These are phyloP conservation scores for Coenonympha glycerion DNA, from an alignment of 2,888 invertebrate species.

Conservation along the genomic window DNA sequence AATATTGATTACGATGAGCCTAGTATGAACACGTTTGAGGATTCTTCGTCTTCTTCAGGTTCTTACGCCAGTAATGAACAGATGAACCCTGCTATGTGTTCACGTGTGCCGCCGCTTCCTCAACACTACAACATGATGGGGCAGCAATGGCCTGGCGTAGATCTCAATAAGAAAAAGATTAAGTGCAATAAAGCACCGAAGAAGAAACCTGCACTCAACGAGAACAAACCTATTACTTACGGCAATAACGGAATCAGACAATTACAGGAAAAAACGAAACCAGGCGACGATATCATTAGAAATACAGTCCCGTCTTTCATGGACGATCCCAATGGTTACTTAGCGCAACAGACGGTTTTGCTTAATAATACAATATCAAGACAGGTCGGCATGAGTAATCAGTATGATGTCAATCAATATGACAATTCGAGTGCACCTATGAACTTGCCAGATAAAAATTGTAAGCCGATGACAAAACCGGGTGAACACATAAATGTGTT, in stretches of 20 bases:
- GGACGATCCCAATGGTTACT: constrained; percentile 93
- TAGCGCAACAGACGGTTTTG: constrained; percentile 92
- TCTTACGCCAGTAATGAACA: constrained; percentile 55
- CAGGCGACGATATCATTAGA: constrained; percentile 62
- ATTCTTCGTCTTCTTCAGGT: constrained; percentile 50
- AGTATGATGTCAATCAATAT: constrained; percentile 52
- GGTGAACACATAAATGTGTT: constrained; percentile 48
- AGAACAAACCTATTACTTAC: constrained; percentile 50
- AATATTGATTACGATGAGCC: constrained; percentile 56
- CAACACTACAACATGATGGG: constrained; percentile 76
- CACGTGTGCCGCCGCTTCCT: constrained; percentile 83
- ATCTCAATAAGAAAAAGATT: constrained; percentile 69
- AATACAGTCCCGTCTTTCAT: constrained; percentile 86
- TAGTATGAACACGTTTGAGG: constrained; percentile 54
- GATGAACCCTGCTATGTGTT: constrained; percentile 74
- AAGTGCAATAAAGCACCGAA: constrained; percentile 76
- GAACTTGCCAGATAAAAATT: constrained; percentile 47
- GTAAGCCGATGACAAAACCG: constrained; percentile 41
- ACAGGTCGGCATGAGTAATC: constrained; percentile 70
- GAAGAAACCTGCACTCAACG: constrained; percentile 58
- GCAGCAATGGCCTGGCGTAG: constrained; percentile 64
- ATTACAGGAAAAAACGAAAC: constrained; percentile 60
- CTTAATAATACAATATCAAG: constrained; percentile 88
- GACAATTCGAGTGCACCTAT: constrained; percentile 45
- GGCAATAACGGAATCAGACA: constrained; percentile 55